Conservation (phyloP, 53 echinoderm and acorn worm genomes). For the Henricia sp. region DNA sequence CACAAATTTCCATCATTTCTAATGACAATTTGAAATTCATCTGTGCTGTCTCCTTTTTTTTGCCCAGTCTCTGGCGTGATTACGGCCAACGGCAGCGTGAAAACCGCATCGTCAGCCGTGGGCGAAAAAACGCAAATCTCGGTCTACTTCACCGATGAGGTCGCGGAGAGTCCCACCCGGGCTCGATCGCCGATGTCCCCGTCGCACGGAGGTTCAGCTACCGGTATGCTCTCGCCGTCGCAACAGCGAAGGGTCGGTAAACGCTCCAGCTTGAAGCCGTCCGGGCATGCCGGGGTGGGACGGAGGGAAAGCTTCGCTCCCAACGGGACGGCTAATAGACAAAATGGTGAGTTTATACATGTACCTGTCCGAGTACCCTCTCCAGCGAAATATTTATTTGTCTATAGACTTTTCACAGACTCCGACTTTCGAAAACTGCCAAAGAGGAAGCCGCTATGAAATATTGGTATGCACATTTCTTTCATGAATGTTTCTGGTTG, state of each 20-base stretch:
- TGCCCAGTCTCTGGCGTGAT: conserved; percentile 73
- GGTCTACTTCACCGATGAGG: conserved; percentile 89
- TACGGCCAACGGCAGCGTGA: conserved; percentile 51
- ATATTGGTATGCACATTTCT: not conserved
- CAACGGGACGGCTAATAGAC: conserved; percentile 38
- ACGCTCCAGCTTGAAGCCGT: conserved; percentile 73
- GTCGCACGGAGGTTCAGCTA: not conserved
- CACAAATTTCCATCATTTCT: too few species aligned
- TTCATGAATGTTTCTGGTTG: not conserved
- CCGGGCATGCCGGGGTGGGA: conserved; percentile 50
- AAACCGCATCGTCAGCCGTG: conserved; percentile 65
- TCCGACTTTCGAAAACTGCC: too few species aligned
- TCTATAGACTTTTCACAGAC: too few species aligned
- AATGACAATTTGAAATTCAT: too few species aligned
- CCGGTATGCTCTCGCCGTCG: conserved; percentile 31
- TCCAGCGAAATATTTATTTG: not conserved
- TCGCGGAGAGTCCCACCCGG: conserved; percentile 44
- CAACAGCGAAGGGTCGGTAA: conserved; percentile 64
- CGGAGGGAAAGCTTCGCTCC: conserved; percentile 69
- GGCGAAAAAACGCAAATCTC: conserved; percentile 90
- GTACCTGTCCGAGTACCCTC: not conserved
- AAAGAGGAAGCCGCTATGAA: too few species aligned
- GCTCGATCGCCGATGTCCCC: conserved; percentile 48
- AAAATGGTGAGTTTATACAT: conserved; percentile 19
- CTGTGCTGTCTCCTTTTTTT: not conserved